Evolutionary conservation across 2,113 vertebrate genomes (phyloP).

Genomic region (Periophthalmodon schlosseri): DNA sequence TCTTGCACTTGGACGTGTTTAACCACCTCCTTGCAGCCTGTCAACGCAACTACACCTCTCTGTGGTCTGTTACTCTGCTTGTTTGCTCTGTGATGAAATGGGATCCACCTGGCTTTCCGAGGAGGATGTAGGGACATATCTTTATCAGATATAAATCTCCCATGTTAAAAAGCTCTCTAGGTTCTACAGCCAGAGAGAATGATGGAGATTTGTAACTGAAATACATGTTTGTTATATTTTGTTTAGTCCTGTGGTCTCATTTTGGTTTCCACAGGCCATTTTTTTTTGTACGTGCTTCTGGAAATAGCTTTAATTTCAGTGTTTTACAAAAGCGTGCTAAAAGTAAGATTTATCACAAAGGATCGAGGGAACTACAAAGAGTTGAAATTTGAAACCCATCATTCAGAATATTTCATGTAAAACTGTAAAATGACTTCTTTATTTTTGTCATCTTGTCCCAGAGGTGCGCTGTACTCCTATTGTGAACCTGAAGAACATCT

Average conservation of each 20-base stretch:
- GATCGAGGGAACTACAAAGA: slow-evolving; percentile 3
- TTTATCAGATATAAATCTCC: slow-evolving; percentile 37
- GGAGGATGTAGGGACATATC: slow-evolving; percentile 40
- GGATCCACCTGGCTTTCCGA: slow-evolving; percentile 27
- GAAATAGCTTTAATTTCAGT: slow-evolving; percentile 39
- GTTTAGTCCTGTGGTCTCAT: slow-evolving; percentile 33
- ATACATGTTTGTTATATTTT: slow-evolving; percentile 24
- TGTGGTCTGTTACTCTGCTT: slow-evolving; percentile 53
- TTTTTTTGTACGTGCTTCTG: slow-evolving; percentile 27
- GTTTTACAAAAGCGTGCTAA: slow-evolving; percentile 24
- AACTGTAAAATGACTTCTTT: not conserved
- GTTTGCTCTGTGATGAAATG: slow-evolving; percentile 54
- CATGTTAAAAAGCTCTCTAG: slow-evolving; percentile 9
- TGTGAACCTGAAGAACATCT: slow-evolving; percentile 75
- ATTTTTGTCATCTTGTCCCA: slow-evolving; percentile 47
- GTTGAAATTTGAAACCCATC: slow-evolving; percentile 3
- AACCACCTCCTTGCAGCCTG: slow-evolving; percentile 29
- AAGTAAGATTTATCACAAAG: slow-evolving; percentile 37
- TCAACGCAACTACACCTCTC: slow-evolving; percentile 22
- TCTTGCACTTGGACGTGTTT: slow-evolving; percentile 28
- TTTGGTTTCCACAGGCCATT: slow-evolving; percentile 34
- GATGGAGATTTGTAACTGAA: slow-evolving; percentile 2
- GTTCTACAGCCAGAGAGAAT: slow-evolving; percentile 11
- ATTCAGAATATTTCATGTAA: not conserved
- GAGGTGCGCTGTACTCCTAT: slow-evolving; percentile 85